Evolutionary conservation across 2,888 invertebrate genomes (phyloP).

Genomic region (Calameuta filiformis): DNA sequence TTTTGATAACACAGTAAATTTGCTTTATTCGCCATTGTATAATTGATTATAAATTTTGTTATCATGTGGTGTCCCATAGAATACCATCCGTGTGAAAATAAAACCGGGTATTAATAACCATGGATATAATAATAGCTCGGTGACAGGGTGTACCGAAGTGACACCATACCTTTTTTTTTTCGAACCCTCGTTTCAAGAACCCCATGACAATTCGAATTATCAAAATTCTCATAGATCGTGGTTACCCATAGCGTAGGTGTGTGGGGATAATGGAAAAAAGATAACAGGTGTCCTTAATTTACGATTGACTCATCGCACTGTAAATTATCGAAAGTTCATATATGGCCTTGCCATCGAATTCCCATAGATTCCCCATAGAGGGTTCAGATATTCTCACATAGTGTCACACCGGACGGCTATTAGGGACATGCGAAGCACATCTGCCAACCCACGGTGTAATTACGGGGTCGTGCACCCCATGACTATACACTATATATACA

Average conservation of each 20-base stretch:
- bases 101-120: background rate
- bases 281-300: background rate
- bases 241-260: background rate
- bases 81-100: slow-evolving; percentile 6
- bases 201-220: background rate
- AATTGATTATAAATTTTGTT: slow-evolving; percentile 3
- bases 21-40: background rate
- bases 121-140: background rate
- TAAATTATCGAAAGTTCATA: background rate
- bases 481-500: background rate
- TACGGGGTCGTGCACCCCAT: background rate
- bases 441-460: background rate
- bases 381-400: background rate
- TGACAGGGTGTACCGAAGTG: background rate
- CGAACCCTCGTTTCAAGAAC: background rate
- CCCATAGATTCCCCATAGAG: background rate
- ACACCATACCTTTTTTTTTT: background rate
- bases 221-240: background rate
- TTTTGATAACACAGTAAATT: background rate
- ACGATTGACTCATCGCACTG: background rate
- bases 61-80: slow-evolving; percentile 8
- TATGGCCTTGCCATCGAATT: background rate
- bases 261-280: background rate
- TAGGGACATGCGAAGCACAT: background rate
- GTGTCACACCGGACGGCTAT: background rate